phyloP scores from a whole-genome alignment of 2,797 vertebrate genomes.

The Eleutherodactylus coqui region DNA sequence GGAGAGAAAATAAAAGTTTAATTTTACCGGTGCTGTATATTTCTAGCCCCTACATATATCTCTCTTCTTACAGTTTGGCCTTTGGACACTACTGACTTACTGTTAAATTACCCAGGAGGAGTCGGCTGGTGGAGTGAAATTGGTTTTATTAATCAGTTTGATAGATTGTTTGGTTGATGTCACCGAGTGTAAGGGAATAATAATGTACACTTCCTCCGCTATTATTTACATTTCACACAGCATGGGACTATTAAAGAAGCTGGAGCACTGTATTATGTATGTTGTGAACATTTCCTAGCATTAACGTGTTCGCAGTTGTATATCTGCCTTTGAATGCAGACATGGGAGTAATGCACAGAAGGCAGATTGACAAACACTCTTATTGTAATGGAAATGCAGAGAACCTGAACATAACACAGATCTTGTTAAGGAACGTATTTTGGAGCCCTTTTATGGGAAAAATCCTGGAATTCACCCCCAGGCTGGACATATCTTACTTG shows the following conservation, averaged over 20 bases:
- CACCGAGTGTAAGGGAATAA: background rate
- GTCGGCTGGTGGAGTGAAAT: conserved; percentile 35
- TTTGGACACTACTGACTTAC: conserved; percentile 31
- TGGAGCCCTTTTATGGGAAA: too few relatives aligned
- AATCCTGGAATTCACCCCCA: background rate
- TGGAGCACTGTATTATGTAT: background rate
- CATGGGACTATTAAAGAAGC: background rate
- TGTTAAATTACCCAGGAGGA: conserved; percentile 27
- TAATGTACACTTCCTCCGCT: background rate
- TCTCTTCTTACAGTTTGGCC: conserved; percentile 29
- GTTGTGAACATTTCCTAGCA: background rate
- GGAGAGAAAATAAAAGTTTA: conserved; percentile 9
- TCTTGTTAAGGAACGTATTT: background rate
- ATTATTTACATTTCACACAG: conserved; percentile 5
- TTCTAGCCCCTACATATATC: conserved; percentile 20
- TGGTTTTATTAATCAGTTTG: conserved; percentile 49
- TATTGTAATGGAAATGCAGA: background rate
- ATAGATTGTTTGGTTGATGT: conserved; percentile 28
- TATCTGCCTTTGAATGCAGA: background rate
- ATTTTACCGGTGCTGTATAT: background rate
- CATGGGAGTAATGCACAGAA: background rate
- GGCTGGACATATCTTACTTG: background rate
- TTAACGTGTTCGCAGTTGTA: background rate
- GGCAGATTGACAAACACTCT: background rate
- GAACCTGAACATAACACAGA: background rate